Evolutionary conservation across 2,888 invertebrate species (phyloP).

Genomic region (Acronicta alni): DNA sequence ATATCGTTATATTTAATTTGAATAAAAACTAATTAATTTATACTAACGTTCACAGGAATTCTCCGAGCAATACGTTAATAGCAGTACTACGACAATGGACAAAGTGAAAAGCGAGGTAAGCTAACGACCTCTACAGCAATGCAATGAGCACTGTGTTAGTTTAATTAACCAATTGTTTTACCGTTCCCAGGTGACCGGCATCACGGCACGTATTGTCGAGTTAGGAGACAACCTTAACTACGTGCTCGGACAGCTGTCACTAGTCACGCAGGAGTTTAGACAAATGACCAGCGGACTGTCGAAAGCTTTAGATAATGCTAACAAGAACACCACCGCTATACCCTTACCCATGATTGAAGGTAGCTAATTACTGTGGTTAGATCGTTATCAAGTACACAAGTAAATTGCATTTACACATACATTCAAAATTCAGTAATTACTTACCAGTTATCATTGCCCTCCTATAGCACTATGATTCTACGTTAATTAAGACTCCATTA

Average conservation of each 20-base stretch:
- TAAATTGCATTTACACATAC: slow-evolving; percentile 19
- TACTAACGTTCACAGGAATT: slow-evolving; percentile 88
- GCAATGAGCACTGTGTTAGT: slow-evolving; percentile 14
- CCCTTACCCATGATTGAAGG: slow-evolving; percentile 89
- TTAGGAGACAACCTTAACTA: slow-evolving; percentile 95
- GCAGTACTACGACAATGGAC: slow-evolving; percentile 93
- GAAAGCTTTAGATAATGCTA: slow-evolving; percentile 92
- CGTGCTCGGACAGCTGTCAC: slow-evolving; percentile 93
- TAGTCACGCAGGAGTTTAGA: slow-evolving; percentile 96
- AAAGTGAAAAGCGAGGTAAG: slow-evolving; percentile 93
- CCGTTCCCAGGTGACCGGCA: slow-evolving; percentile 91
- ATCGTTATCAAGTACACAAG: neutral
- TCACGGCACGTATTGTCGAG: slow-evolving; percentile 93
- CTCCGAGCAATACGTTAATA: slow-evolving; percentile 94
- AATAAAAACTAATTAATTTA: slow-evolving; percentile 21
- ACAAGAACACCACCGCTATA: slow-evolving; percentile 86
- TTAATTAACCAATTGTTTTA: slow-evolving; percentile 37
- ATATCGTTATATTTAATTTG: slow-evolving; percentile 12
- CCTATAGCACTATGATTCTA: neutral
- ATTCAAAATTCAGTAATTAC: slow-evolving; percentile 21
- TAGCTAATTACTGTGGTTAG: slow-evolving; percentile 19
- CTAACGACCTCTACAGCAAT: slow-evolving; percentile 26
- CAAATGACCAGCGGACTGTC: slow-evolving; percentile 94
- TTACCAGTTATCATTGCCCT: neutral
- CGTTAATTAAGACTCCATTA: slow-evolving; percentile 11